These are phyloP conservation scores for Sclerodermus sp. DNA, from an alignment of 2,888 invertebrate species.

Conservation along the genomic window DNA sequence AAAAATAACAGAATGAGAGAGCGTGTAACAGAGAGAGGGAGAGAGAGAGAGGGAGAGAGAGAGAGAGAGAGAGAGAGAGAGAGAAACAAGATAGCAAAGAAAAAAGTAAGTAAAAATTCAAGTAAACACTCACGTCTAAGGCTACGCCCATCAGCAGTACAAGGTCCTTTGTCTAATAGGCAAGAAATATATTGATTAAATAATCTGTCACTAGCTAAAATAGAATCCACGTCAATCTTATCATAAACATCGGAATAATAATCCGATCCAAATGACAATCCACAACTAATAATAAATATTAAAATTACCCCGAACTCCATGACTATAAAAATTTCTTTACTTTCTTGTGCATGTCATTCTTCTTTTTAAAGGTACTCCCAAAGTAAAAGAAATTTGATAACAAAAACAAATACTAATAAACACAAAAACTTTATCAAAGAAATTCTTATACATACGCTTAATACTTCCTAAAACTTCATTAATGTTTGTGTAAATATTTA, in stretches of 20 bases:
- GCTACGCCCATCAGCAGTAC: conserved; percentile 20
- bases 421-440: no score
- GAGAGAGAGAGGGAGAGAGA: no score
- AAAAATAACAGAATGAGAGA: no score
- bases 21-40: no score
- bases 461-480: no score
- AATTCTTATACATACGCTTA: no score
- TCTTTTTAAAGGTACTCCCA: not conserved
- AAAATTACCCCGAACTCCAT: not conserved
- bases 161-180: conserved; percentile 26
- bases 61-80: no score
- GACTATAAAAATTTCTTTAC: not conserved
- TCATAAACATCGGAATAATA: conserved; percentile 14
- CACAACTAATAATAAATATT: not conserved
- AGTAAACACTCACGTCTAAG: conserved; percentile 25
- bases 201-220: conserved; percentile 17
- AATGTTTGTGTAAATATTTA: no score
- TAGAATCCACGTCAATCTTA: conserved; percentile 11
- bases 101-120: not conserved
- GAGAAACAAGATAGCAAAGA: no score
- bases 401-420: no score
- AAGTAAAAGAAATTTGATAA: not conserved
- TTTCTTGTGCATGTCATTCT: not conserved
- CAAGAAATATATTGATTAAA: conserved; percentile 22
- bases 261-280: no score